Evolutionary conservation across 2,888 invertebrate species (phyloP).

Genomic region (Drosophila testacea): DNA sequence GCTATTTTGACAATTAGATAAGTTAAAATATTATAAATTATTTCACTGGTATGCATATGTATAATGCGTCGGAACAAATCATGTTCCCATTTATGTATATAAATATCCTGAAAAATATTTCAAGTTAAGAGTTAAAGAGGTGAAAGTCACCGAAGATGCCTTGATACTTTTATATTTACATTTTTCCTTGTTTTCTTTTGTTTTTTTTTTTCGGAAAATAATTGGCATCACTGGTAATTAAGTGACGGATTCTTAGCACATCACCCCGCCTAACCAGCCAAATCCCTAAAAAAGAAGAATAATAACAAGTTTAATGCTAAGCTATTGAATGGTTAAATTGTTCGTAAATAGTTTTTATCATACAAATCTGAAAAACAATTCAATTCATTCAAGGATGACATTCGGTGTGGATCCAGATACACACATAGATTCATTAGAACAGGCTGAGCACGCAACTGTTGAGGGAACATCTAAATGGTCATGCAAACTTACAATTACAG

Average conservation of each 20-base stretch:
- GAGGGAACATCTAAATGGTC: slow-evolving; percentile 99
- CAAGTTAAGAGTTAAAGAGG: too few species aligned
- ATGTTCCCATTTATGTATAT: too few species aligned
- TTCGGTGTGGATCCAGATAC: slow-evolving; percentile 98
- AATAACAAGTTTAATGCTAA: slow-evolving; percentile 3
- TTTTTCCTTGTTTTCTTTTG: too few species aligned
- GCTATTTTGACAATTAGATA: too few species aligned
- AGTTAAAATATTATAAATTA: too few species aligned
- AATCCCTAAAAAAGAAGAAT: not conserved
- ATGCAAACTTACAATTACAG: slow-evolving; percentile 99
- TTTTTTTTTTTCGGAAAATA: too few species aligned
- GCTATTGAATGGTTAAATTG: slow-evolving; percentile 12
- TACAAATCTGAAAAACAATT: slow-evolving; percentile 60
- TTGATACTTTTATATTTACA: too few species aligned
- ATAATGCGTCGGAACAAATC: too few species aligned
- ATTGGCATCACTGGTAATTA: too few species aligned
- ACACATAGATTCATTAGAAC: slow-evolving; percentile 98
- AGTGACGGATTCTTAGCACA: not conserved
- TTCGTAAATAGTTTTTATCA: slow-evolving; percentile 20
- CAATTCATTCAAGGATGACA: slow-evolving; percentile 91
- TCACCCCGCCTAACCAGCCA: slow-evolving; percentile 14
- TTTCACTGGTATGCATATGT: too few species aligned
- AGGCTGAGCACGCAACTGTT: slow-evolving; percentile 98
- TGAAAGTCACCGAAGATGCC: too few species aligned
- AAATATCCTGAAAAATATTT: too few species aligned